A percentile compares a stretch with the other conserved stretches of the same genome.
Evolutionary conservation across 2,888 invertebrate species (phyloP).

Genomic region (Cephus pulcher): DNA sequence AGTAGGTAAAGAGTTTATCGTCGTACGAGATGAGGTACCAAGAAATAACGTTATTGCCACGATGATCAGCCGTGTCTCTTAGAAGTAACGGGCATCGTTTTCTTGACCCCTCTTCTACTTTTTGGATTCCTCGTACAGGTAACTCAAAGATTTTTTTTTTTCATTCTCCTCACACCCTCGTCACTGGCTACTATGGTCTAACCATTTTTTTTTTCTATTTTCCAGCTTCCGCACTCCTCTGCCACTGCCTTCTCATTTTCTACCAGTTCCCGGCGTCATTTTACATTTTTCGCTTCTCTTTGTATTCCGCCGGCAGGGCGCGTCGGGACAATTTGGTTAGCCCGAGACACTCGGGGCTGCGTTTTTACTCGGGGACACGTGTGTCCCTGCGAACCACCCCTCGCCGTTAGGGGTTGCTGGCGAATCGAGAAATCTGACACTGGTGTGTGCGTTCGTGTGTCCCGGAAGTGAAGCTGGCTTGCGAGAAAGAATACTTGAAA

Average conservation of each 20-base stretch:
- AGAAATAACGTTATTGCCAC: not conserved
- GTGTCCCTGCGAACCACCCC: not conserved
- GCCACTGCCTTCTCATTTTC: conserved; percentile 16
- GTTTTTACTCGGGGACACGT: not conserved
- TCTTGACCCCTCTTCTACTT: not conserved
- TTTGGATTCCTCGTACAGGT: not conserved
- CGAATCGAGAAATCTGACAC: not conserved
- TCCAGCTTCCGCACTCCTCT: not conserved
- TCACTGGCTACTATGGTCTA: too few species aligned
- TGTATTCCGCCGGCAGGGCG: conserved; percentile 26
- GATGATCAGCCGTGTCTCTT: not conserved
- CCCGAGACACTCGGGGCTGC: conserved; percentile 13
- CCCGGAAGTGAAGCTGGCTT: not conserved
- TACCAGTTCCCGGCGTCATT: not conserved
- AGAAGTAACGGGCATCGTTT: not conserved
- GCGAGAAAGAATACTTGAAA: too few species aligned
- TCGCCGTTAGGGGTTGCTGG: not conserved
- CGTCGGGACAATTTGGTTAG: conserved; percentile 30
- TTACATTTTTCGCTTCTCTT: conserved; percentile 23
- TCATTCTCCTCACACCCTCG: too few species aligned
- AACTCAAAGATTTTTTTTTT: too few species aligned
- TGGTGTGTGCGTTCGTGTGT: not conserved
- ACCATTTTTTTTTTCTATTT: not conserved
- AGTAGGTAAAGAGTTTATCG: not conserved
- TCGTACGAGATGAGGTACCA: not conserved